These are phyloP conservation scores for Heteractis magnifica DNA, from an alignment of 92 coral and sea anemone genomes.

Conservation along the genomic window DNA sequence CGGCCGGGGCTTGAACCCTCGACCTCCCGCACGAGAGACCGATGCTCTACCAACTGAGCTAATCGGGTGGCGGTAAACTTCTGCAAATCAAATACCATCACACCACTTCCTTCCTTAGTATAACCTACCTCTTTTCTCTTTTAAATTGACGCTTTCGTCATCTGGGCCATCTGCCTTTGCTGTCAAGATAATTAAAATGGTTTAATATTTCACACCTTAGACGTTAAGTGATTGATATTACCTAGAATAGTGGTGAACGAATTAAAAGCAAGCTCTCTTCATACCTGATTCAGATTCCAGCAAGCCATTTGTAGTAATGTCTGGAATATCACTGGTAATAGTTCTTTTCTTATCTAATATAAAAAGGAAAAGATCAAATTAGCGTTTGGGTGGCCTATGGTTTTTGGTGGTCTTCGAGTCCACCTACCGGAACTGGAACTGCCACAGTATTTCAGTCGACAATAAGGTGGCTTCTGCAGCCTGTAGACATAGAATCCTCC, in stretches of 20 bases:
- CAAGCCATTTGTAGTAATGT: background rate
- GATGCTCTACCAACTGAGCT: too few species aligned
- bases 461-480: conserved; percentile 22
- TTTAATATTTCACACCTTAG: background rate
- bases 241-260: background rate
- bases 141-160: background rate
- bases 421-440: background rate
- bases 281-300: background rate
- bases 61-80: too few species aligned
- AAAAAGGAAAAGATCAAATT: background rate
- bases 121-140: background rate
- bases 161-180: background rate
- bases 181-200: background rate
- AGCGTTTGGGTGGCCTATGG: background rate
- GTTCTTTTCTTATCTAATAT: background rate
- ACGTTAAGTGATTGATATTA: background rate
- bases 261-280: background rate
- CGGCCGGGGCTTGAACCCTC: too few species aligned
- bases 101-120: too few species aligned
- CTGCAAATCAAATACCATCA: too few species aligned
- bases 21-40: too few species aligned
- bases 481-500: conserved; percentile 43
- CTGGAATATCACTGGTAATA: background rate
- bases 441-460: conserved; percentile 43
- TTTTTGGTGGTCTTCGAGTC: background rate